Percentiles rank a stretch among this genome's conserved stretches.
phyloP scores from a whole-genome alignment of 2,888 invertebrate genomes.

The Ctena decussata region DNA sequence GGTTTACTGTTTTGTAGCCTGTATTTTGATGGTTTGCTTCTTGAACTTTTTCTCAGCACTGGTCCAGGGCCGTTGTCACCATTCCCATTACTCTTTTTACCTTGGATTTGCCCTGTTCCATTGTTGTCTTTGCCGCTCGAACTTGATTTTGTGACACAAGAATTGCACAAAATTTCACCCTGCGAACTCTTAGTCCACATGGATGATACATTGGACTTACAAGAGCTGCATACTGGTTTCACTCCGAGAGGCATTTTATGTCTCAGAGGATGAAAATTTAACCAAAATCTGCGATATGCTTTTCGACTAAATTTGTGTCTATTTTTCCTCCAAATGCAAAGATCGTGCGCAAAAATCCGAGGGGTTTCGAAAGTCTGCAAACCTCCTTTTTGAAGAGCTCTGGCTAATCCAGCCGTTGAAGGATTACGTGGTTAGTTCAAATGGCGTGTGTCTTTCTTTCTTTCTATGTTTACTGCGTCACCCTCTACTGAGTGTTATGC shows the following conservation, averaged over 20 bases:
- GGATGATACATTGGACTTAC: constrained; percentile 84
- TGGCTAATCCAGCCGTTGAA: too few species aligned
- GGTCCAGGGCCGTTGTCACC: constrained; percentile 69
- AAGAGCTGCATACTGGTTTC: constrained; percentile 80
- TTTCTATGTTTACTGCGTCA: too few species aligned
- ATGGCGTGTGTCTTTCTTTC: too few species aligned
- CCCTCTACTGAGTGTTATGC: too few species aligned
- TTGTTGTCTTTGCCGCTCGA: constrained; percentile 63
- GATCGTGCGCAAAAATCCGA: too few species aligned
- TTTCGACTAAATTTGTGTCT: too few species aligned
- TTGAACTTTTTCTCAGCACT: constrained; percentile 82
- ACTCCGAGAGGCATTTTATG: constrained; percentile 80
- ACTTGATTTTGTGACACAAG: constrained; percentile 89
- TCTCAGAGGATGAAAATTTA: not conserved
- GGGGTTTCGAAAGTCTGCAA: too few species aligned
- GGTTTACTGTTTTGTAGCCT: constrained; percentile 76
- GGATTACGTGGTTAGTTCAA: too few species aligned
- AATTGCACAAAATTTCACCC: constrained; percentile 92
- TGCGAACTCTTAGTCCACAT: constrained; percentile 93
- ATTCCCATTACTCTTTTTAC: constrained; percentile 61
- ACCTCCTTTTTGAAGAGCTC: too few species aligned
- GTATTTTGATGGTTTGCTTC: constrained; percentile 83
- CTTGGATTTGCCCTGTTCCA: constrained; percentile 18
- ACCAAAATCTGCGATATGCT: not conserved
- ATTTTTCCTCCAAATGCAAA: too few species aligned